Conservation (phyloP, 2,113 vertebrate species). For the Bubo bubo region DNA sequence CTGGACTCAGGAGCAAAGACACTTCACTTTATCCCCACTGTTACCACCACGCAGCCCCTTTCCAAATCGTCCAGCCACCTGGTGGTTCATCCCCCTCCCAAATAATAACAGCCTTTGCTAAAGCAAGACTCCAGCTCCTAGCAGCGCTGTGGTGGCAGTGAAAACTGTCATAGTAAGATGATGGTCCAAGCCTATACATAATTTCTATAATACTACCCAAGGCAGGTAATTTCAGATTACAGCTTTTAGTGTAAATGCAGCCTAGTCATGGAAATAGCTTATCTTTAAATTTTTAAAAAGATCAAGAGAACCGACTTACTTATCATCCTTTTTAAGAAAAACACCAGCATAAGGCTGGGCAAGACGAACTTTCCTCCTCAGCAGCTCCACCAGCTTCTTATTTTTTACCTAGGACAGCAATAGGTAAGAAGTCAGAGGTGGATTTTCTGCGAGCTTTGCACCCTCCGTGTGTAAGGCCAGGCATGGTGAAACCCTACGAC, state of each 20-base stretch:
- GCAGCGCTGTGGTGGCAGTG: not conserved
- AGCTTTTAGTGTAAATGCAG: not conserved
- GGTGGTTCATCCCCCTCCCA: not conserved
- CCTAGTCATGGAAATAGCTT: not conserved
- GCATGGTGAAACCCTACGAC: not conserved
- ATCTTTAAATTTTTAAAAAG: not conserved
- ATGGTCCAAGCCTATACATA: not conserved
- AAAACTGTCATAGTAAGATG: not conserved
- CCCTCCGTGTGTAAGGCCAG: not conserved
- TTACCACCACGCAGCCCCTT: not conserved
- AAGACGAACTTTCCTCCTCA: conserved; percentile 93
- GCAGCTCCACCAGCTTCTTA: conserved; percentile 88
- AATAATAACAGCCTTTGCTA: not conserved
- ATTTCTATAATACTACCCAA: not conserved
- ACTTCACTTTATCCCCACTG: not conserved
- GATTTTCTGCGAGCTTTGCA: not conserved
- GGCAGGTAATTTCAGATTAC: not conserved
- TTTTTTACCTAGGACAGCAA: conserved; percentile 88
- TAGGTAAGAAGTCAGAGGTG: not conserved
- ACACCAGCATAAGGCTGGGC: conserved; percentile 96
- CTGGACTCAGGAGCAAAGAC: not conserved
- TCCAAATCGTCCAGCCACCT: not conserved
- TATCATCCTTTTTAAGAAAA: conserved; percentile 93
- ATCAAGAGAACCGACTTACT: conserved; percentile 72
- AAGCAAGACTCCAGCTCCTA: not conserved